Evolutionary conservation across 2,113 vertebrate genomes (phyloP), one percentile per base, ranked within the genome.

Genomic region (Pholis gunnellus): DNA sequence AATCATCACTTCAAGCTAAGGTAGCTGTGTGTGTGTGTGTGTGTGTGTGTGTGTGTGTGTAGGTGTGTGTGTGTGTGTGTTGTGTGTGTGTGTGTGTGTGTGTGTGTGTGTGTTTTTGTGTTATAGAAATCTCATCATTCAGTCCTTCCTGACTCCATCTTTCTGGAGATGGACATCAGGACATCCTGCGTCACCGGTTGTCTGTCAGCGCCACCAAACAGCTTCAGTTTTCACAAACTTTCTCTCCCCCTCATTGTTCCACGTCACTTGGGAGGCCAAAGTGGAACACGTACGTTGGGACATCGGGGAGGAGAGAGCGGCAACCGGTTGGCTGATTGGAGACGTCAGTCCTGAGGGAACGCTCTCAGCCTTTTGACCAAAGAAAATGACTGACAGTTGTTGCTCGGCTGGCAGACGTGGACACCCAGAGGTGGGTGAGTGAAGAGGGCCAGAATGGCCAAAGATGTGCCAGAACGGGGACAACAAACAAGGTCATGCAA

Each of bases 301-400:
- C 72, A 46, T 42, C 0, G 50, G 38, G 56, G 40, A 14, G 44
- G 31, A 69, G 56, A 59, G 61, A 72, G 25, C 63, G 48, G 65
- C 78, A 79, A 76, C 70, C 52, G 72, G 64, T 86, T 80, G 90
- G 78, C 85, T 88, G 88, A 83, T 77, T 69, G 82, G 78, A 85
- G 83, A 85, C 54, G 40, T 86, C 38, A 29, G 72, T 71, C 89
- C 86, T 74, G 34, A 66, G 82, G 89, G 90, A 76, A 57, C 0
- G 40, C 82, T 78, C 71, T 57, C 46, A 73, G 87, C 59, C 72
- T 84, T 82, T 84, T 86, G 84, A 89, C 64, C 38, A 72, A 70
- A 75, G 72, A 87, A 87, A 79, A 87, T 87, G 91, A 93, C 25
- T 93, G 90, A 93, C 90, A 93, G 89, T 81, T 77, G 87, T 87